Base-by-base conservation (phyloP, 1,140 invertebrate genomes). In the Plectrocnemia conspersa region DNA sequence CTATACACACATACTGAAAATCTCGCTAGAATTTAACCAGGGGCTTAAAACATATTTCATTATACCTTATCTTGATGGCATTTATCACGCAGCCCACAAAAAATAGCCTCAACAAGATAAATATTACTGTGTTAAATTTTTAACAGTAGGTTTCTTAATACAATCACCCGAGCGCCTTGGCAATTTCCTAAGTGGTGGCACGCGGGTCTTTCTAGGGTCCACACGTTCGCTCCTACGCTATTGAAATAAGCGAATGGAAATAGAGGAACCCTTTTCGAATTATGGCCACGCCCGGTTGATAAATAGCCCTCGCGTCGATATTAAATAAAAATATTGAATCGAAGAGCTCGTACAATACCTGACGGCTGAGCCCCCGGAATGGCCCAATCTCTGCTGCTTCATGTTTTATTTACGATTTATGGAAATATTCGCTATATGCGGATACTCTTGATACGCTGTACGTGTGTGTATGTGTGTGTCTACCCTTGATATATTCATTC, bases 351-450 rank as follows among this genome's bases (percentile, higher is more conserved):
- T n/a, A 58, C 42, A 52, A 52, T 57, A 52, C 47, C 55, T 52
- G 48, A 46, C 52, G 29, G 53, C 36, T 11, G 19, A 19, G 40
- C 41, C 21, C 23, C 53, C 53, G 58, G 38, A 56, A 60, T 44
- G 44, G 53, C 18, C 58, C 58, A 60, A 60, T 60, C 58, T 56
- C 58, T 52, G 58, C 53, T 40, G 47, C 53, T 48, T 60, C 58
- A 56, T 60, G 58, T 56, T 52, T 60, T 60, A 60, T 60, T 60
- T 60, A 60, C 58, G 54, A 56, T 52, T 60, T 60, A 60, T 60
- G 58, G 53, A 60, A 56, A 60, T 60, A 54, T 56, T 55, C 13
- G 7, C 35, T 38, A 16, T 38, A 38, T 38, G 18, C 36, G 15
- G 4, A 11, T 16, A 3, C 33, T 36, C 33, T 16, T 4, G 16